Conservation (phyloP, 1,140 invertebrate genomes). For the Oncopodura yosiiana region DNA sequence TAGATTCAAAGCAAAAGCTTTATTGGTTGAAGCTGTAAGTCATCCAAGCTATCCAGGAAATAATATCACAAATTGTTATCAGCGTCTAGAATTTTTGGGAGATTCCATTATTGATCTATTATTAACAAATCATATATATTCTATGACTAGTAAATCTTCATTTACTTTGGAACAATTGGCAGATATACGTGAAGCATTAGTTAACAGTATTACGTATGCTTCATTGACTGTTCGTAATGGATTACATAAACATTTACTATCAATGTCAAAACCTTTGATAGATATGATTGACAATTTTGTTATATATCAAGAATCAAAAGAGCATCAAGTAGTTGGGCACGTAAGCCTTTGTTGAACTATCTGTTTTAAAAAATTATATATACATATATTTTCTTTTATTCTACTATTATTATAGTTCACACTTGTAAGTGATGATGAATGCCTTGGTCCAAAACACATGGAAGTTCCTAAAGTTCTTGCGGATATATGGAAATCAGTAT, state of each 20-base stretch:
- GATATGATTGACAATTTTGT: constrained; percentile 48
- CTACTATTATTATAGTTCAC: constrained; percentile 50
- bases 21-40: constrained; percentile 43
- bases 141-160: constrained; percentile 49
- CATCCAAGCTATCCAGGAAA: constrained; percentile 49
- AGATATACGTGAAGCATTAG: constrained; percentile 50
- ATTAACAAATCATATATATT: constrained; percentile 36
- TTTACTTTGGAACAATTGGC: constrained; percentile 48
- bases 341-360: constrained; percentile 9
- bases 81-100: constrained; percentile 50
- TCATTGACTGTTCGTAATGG: constrained; percentile 49
- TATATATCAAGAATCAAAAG: constrained; percentile 41
- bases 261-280: constrained; percentile 40
- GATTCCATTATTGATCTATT: constrained; percentile 50
- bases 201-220: constrained; percentile 54
- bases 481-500: constrained; percentile 53
- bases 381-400: constrained; percentile 51
- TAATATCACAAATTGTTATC: constrained; percentile 49
- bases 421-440: constrained; percentile 43
- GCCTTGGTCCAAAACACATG: constrained; percentile 3
- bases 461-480: constrained; percentile 50
- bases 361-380: neutral
- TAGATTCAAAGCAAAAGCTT: constrained; percentile 33
- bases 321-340: constrained; percentile 37
- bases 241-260: constrained; percentile 41